phyloP scores from a whole-genome alignment of 1,140 invertebrate genomes.

The Dolichoris vasculosae region DNA sequence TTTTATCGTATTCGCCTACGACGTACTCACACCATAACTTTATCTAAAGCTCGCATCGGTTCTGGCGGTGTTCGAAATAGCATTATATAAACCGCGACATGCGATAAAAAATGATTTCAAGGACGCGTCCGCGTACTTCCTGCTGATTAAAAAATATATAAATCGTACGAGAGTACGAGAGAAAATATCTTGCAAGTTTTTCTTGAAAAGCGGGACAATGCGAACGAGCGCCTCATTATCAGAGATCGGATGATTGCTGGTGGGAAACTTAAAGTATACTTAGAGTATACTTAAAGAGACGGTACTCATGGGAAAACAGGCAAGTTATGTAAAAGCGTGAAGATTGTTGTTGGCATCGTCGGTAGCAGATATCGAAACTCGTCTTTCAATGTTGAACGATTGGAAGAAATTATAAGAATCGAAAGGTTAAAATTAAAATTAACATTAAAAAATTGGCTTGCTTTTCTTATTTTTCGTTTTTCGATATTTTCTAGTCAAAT shows the following conservation, averaged over 20 bases:
- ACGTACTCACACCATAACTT: constrained; percentile 5
- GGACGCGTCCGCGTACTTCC: background rate
- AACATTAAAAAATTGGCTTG: too few species aligned
- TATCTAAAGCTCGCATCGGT: background rate
- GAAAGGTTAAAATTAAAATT: too few species aligned
- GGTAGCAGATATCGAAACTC: too few species aligned
- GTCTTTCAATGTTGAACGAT: too few species aligned
- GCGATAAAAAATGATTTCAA: background rate
- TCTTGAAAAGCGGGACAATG: background rate
- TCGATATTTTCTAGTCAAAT: too few species aligned
- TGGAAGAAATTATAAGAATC: too few species aligned
- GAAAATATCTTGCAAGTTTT: background rate
- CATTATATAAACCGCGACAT: background rate
- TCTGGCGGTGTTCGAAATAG: background rate
- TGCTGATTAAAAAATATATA: background rate
- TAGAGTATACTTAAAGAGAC: too few species aligned
- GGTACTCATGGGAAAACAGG: too few species aligned
- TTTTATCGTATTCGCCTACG: background rate
- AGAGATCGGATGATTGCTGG: background rate
- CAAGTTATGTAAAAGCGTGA: too few species aligned
- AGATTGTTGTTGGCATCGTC: too few species aligned
- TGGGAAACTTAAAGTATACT: background rate
- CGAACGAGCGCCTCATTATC: background rate
- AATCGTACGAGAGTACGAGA: background rate
- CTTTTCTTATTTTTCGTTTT: too few species aligned